phyloP scores from a whole-genome alignment of 2,113 vertebrate species.

The Phodopus roborovskii region DNA sequence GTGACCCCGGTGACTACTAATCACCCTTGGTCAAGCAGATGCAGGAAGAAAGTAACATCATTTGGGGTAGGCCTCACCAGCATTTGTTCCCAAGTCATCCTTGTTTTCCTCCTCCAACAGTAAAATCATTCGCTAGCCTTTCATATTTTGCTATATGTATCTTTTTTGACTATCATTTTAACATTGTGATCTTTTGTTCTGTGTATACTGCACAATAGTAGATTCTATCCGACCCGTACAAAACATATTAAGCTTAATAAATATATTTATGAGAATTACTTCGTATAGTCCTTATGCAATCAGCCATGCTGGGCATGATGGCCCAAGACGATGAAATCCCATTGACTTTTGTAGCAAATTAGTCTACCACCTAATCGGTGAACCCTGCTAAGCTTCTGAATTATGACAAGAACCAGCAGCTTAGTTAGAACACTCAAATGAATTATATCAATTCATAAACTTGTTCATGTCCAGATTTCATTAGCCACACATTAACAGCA shows the following conservation, averaged over 20 bases:
- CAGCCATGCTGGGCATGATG: slow-evolving; percentile 94
- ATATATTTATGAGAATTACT: slow-evolving; percentile 96
- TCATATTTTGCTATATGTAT: slow-evolving; percentile 80
- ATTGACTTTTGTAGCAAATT: slow-evolving; percentile 96
- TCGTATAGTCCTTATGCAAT: slow-evolving; percentile 95
- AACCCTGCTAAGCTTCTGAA: slow-evolving; percentile 97
- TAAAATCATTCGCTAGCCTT: slow-evolving; percentile 60
- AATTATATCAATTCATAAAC: slow-evolving; percentile 99
- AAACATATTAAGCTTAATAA: slow-evolving; percentile 96
- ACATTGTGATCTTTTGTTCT: slow-evolving; percentile 83
- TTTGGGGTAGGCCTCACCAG: slow-evolving; percentile 78
- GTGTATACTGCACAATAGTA: slow-evolving; percentile 83
- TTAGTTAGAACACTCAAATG: slow-evolving; percentile 93
- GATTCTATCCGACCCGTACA: slow-evolving; percentile 88
- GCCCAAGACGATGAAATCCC: slow-evolving; percentile 92
- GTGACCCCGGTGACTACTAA: background rate
- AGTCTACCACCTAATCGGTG: slow-evolving; percentile 95
- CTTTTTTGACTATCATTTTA: slow-evolving; percentile 82
- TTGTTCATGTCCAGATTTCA: slow-evolving; percentile 99
- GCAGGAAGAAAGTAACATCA: background rate
- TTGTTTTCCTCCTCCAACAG: slow-evolving; percentile 44
- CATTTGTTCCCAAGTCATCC: slow-evolving; percentile 78
- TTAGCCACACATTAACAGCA: slow-evolving; percentile 98
- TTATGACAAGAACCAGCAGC: slow-evolving; percentile 93
- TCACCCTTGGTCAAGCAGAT: slow-evolving; percentile 17